phyloP scores from a whole-genome alignment of 1,140 invertebrate genomes.

The Drosophila sp. region DNA sequence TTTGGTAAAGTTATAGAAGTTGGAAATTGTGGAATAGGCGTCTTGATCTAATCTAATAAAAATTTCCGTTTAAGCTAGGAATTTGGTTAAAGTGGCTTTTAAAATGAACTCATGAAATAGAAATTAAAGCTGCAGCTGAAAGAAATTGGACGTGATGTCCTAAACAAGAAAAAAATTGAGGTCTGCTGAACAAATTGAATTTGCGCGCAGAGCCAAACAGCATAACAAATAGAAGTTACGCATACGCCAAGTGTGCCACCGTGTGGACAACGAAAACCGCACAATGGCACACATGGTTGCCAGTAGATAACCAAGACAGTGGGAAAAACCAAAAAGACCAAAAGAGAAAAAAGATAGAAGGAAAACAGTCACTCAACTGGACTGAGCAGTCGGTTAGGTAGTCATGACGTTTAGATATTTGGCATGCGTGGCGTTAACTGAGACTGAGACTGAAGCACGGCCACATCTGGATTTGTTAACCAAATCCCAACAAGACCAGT shows the following conservation, averaged over 20 bases:
- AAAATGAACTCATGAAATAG: too few species aligned
- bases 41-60: background rate
- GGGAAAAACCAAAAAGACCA: conserved; percentile 37
- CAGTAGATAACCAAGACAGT: conserved; percentile 68
- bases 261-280: conserved; percentile 39
- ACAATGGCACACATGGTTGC: conserved; percentile 57
- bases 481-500: conserved; percentile 55
- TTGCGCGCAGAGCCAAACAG: conserved; percentile 67
- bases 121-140: conserved; percentile 1
- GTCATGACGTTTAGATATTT: conserved; percentile 60
- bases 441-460: conserved; percentile 36
- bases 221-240: conserved; percentile 78
- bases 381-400: conserved; percentile 19
- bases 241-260: conserved; percentile 56
- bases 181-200: conserved; percentile 70
- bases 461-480: conserved; percentile 61
- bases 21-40: too few species aligned
- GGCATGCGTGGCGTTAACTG: conserved; percentile 63
- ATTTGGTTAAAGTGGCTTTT: too few species aligned
- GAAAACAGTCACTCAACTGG: conserved; percentile 44
- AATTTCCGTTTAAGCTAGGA: too few species aligned
- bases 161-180: conserved; percentile 69
- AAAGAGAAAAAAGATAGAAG: background rate
- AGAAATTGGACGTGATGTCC: background rate
- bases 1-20: too few species aligned